Conservation (phyloP, 1,140 invertebrate genomes). For the Ridgeia piscesae region DNA sequence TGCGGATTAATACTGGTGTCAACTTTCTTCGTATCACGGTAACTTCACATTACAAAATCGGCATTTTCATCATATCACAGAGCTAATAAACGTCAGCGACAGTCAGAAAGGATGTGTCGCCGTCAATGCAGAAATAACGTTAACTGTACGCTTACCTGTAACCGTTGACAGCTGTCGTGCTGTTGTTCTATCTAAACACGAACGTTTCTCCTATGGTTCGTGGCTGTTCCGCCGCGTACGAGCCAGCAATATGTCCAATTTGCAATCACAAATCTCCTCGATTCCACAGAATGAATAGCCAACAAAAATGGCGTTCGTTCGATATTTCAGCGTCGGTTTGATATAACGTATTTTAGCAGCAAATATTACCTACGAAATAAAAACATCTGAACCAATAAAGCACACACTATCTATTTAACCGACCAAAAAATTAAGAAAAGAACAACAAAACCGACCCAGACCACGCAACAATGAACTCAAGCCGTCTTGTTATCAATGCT, state of each 20-base stretch:
- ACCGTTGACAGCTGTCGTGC: not conserved
- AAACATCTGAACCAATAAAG: constrained; percentile 1
- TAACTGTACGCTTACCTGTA: not conserved
- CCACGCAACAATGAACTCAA: constrained; percentile 22
- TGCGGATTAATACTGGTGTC: not conserved
- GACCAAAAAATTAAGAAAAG: constrained; percentile 19
- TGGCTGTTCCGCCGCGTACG: not conserved
- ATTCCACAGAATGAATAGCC: not conserved
- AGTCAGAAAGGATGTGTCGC: not conserved
- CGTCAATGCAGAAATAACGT: not conserved
- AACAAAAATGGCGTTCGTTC: constrained; percentile 5
- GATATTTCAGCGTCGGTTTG: not conserved
- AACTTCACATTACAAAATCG: not conserved
- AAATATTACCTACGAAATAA: not conserved
- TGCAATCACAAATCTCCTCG: not conserved
- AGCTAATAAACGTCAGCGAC: not conserved
- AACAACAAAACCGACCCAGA: constrained; percentile 25
- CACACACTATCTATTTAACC: constrained; percentile 15
- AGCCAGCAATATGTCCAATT: not conserved
- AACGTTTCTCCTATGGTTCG: not conserved
- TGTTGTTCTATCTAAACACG: not conserved
- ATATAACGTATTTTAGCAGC: not conserved
- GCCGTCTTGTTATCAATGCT: constrained; percentile 14
- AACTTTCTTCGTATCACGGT: not conserved
- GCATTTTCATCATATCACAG: not conserved